phyloP scores from a whole-genome alignment of 2,113 vertebrate genomes.

The Corvus moneduloides region DNA sequence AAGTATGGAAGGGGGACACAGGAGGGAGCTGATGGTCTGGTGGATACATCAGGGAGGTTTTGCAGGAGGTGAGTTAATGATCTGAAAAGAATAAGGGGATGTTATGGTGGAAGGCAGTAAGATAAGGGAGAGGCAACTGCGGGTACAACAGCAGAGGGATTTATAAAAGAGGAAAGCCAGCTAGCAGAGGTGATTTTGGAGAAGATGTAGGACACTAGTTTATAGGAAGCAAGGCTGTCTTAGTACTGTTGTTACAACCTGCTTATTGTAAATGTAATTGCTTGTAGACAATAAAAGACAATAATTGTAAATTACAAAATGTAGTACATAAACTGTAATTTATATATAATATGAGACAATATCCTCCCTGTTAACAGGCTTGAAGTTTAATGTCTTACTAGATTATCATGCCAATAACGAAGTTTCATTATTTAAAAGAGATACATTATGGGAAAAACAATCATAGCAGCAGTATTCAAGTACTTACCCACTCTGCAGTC shows the following conservation, averaged over 20 bases:
- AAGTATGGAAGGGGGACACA: background rate
- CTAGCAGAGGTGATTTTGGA: background rate
- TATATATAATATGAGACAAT: background rate
- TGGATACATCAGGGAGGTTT: background rate
- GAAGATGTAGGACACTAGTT: background rate
- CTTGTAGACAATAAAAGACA: constrained; percentile 30
- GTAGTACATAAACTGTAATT: constrained; percentile 6
- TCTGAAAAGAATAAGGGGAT: background rate
- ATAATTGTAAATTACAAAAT: constrained; percentile 35
- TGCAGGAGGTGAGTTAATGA: background rate
- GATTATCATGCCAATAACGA: constrained; percentile 35
- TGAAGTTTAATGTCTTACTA: constrained; percentile 44
- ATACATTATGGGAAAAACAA: constrained; percentile 27
- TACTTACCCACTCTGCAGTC: constrained; percentile 10
- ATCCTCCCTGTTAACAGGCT: constrained; percentile 30
- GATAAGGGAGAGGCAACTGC: background rate
- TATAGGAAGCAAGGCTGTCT: background rate
- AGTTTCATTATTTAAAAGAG: constrained; percentile 42
- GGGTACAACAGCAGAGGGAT: background rate
- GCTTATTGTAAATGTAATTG: constrained; percentile 50
- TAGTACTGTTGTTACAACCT: background rate
- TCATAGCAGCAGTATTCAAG: constrained; percentile 12
- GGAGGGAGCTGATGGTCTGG: background rate
- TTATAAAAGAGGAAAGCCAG: background rate
- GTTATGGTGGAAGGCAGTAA: background rate